Conservation (phyloP, 1,140 invertebrate genomes). For the Pemphigus obesinymphae region DNA sequence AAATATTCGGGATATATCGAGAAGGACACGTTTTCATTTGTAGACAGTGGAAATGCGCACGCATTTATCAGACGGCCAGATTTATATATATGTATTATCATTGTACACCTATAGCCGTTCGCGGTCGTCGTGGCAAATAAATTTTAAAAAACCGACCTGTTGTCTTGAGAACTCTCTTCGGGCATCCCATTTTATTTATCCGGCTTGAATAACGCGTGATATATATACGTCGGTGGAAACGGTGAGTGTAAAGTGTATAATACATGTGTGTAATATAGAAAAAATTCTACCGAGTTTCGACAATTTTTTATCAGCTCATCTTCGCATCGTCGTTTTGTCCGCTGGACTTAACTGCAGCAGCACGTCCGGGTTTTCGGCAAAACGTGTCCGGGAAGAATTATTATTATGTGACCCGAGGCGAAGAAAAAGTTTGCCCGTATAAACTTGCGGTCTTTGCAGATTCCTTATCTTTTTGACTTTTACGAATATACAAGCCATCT, state of each 20-base stretch:
- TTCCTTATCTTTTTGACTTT: slow-evolving; percentile 31
- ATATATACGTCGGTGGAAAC: background rate
- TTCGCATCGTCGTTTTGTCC: slow-evolving; percentile 27
- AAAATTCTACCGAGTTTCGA: slow-evolving; percentile 19
- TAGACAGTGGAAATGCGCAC: background rate
- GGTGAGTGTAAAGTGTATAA: slow-evolving; percentile 16
- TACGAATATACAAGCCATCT: slow-evolving; percentile 15
- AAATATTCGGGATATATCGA: background rate
- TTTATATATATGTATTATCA: too few relatives aligned
- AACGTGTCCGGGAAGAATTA: slow-evolving; percentile 24
- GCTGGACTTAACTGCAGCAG: background rate
- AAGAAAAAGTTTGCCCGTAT: slow-evolving; percentile 12
- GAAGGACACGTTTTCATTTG: slow-evolving; percentile 4
- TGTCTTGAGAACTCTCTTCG: background rate
- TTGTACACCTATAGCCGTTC: too few relatives aligned
- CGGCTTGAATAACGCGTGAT: background rate
- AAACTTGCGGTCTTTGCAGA: slow-evolving; percentile 19
- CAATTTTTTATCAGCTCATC: slow-evolving; percentile 37
- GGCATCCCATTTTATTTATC: slow-evolving; percentile 20
- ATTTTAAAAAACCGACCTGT: slow-evolving; percentile 13
- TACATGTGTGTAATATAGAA: too few relatives aligned
- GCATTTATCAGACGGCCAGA: slow-evolving; percentile 24
- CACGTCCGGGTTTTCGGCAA: background rate
- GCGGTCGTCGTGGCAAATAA: background rate
- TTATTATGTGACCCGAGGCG: slow-evolving; percentile 2